phyloP scores from a whole-genome alignment of 2,113 vertebrate species.

The Tenrec ecaudatus region DNA sequence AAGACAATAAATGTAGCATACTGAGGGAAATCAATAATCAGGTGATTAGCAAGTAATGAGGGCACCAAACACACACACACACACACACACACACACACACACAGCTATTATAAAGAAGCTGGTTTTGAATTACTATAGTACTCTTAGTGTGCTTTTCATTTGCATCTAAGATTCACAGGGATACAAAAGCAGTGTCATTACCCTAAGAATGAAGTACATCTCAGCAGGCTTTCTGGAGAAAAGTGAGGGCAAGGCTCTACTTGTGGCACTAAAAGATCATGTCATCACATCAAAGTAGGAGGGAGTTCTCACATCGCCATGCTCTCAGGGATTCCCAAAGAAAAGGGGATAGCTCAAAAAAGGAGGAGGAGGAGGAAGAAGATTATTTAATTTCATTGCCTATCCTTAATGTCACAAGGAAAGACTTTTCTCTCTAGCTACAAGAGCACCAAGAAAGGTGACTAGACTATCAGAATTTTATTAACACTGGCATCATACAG shows the following conservation, averaged over 20 bases:
- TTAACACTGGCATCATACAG: background rate
- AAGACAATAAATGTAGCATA: constrained; percentile 1
- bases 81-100: background rate
- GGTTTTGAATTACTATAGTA: background rate
- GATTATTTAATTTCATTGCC: background rate
- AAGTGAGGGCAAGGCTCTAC: background rate
- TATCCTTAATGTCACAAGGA: constrained; percentile 33
- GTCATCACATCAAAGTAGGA: background rate
- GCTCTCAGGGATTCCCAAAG: constrained; percentile 5
- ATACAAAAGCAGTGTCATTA: constrained; percentile 41
- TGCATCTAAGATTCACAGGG: background rate
- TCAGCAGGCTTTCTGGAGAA: background rate
- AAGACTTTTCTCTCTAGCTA: constrained; percentile 31
- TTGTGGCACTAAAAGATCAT: background rate
- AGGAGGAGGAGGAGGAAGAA: background rate
- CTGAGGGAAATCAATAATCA: background rate
- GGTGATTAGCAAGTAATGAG: constrained; percentile 22
- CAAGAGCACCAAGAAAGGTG: constrained; percentile 12
- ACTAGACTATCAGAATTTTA: constrained; percentile 24
- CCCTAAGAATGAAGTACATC: background rate
- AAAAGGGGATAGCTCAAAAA: background rate
- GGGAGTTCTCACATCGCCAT: background rate
- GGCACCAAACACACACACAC: background rate
- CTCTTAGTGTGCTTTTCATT: background rate
- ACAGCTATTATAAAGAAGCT: background rate